Conservation (phyloP, 2,888 invertebrate species). For the Diploptera punctata region DNA sequence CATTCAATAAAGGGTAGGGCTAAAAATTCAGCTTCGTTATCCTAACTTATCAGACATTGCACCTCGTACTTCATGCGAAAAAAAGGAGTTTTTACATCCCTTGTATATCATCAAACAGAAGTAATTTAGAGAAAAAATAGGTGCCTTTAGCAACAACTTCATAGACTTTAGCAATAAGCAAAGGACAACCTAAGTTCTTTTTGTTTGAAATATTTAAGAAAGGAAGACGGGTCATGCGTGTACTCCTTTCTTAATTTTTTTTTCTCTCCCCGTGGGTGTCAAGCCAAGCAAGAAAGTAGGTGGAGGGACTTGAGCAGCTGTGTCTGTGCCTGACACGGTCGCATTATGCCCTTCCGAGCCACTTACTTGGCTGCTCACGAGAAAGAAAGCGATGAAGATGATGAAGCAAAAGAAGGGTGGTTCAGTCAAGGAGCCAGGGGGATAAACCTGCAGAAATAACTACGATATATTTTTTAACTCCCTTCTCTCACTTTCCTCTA, state of each 20-base stretch:
- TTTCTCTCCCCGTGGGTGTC: conserved; percentile 22
- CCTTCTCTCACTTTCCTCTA: neutral
- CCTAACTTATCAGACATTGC: too few relatives aligned
- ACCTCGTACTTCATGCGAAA: too few relatives aligned
- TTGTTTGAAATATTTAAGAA: conserved; percentile 36
- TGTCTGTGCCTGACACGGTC: conserved; percentile 36
- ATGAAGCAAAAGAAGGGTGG: conserved; percentile 2
- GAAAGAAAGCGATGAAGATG: conserved; percentile 32
- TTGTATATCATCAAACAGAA: too few relatives aligned
- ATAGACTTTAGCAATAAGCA: neutral
- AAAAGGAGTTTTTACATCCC: too few relatives aligned
- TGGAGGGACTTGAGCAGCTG: conserved; percentile 6
- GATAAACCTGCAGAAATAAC: conserved; percentile 31
- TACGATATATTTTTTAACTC: conserved; percentile 22
- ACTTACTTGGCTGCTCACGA: conserved; percentile 30
- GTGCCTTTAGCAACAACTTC: neutral
- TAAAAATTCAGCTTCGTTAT: too few relatives aligned
- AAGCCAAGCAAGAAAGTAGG: too few relatives aligned
- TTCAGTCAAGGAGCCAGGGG: neutral
- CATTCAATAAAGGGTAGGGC: too few relatives aligned
- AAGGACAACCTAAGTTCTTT: conserved; percentile 16
- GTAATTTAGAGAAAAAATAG: too few relatives aligned
- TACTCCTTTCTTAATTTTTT: conserved; percentile 40
- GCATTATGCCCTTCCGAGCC: conserved; percentile 39
- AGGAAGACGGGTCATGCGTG: conserved; percentile 38